Conservation (phyloP, 1,140 invertebrate genomes). For the Temnothorax longispinosus region DNA sequence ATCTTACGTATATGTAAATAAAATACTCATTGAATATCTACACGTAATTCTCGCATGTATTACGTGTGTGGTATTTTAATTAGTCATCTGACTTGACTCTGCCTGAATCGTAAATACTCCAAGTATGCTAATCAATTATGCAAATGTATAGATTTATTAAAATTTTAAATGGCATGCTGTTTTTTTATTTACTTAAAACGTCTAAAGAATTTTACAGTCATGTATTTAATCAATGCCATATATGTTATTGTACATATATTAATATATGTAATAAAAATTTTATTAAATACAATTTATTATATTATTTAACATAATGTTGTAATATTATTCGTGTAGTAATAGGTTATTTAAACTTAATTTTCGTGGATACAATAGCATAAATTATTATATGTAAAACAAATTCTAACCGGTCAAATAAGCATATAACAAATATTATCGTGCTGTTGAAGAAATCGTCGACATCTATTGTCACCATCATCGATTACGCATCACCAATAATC, state of each 20-base stretch:
- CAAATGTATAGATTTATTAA: neutral
- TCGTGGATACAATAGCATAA: neutral
- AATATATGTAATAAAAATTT: neutral
- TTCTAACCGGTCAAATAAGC: neutral
- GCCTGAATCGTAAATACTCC: neutral
- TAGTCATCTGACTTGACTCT: neutral
- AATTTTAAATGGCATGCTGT: neutral
- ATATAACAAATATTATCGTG: neutral
- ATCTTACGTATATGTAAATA: neutral
- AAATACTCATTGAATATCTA: neutral
- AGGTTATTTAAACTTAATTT: neutral
- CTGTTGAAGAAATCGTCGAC: neutral
- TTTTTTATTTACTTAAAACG: neutral
- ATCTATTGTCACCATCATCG: neutral
- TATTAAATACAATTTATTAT: neutral
- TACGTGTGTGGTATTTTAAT: constrained; percentile 56
- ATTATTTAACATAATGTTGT: neutral
- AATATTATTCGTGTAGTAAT: neutral
- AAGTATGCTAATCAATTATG: neutral
- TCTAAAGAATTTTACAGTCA: neutral
- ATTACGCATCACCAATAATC: neutral
- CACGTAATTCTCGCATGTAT: neutral
- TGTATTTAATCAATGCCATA: neutral
- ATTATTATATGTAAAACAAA: neutral
- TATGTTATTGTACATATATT: neutral